Percentiles rank a stretch among this genome's conserved stretches.
phyloP scores from a whole-genome alignment of 2,888 invertebrate species.

The Suillia variegata region DNA sequence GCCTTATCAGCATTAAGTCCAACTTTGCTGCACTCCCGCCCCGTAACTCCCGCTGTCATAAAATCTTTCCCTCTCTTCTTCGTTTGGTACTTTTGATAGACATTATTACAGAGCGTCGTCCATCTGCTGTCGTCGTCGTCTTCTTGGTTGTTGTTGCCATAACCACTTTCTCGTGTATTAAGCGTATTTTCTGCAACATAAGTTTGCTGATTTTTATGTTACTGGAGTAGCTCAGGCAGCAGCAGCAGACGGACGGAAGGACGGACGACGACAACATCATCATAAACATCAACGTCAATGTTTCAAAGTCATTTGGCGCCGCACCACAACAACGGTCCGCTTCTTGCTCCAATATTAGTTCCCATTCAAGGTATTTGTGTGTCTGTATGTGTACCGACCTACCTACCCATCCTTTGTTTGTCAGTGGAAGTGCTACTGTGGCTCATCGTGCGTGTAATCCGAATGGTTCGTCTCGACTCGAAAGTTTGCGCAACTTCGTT shows the following conservation, averaged over 20 bases:
- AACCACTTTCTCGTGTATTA: neutral
- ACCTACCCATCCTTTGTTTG: neutral
- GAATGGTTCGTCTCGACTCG: too few relatives aligned
- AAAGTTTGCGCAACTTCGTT: neutral
- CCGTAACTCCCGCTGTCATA: neutral
- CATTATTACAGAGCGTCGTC: too few relatives aligned
- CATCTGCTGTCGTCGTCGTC: neutral
- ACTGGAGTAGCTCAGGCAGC: neutral
- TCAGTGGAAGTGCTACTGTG: too few relatives aligned
- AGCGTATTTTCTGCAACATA: neutral
- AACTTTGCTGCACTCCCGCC: too few relatives aligned
- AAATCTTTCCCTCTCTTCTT: neutral
- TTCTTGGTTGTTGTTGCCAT: neutral
- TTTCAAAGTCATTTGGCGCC: neutral
- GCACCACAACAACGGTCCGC: too few relatives aligned
- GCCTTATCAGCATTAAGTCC: neutral
- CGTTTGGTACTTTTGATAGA: neutral
- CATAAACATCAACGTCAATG: slow-evolving; percentile 3
- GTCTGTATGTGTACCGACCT: too few relatives aligned
- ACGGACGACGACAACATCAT: slow-evolving; percentile 1
- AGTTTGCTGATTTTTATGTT: slow-evolving; percentile 1
- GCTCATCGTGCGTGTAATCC: neutral
- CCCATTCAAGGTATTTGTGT: too few relatives aligned
- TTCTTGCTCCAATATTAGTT: too few relatives aligned
- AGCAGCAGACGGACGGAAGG: neutral